Percentiles rank a stretch among this genome's conserved stretches.
These are phyloP conservation scores for Pluvianellus socialis DNA, from an alignment of 2,113 vertebrate species.

Conservation along the genomic window DNA sequence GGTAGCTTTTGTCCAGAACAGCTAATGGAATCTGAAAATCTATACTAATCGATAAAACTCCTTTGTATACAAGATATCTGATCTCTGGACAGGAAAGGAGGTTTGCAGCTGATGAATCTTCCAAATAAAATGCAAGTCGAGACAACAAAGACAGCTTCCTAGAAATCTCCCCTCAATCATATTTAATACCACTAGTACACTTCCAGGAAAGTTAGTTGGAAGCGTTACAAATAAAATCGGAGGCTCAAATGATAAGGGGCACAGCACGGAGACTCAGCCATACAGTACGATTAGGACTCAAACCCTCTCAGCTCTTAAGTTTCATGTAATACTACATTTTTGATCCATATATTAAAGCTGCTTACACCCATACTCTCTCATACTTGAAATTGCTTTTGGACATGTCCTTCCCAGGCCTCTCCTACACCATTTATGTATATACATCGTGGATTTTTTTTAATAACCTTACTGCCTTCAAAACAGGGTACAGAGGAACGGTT, in stretches of 20 bases:
- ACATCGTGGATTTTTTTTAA: neutral
- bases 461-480: neutral
- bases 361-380: neutral
- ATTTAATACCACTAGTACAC: neutral
- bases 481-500: neutral
- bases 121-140: neutral
- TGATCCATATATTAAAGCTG: neutral
- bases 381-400: neutral
- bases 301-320: neutral
- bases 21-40: neutral
- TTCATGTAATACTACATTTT: neutral
- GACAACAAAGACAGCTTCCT: neutral
- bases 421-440: neutral
- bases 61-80: neutral
- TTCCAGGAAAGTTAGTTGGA: neutral
- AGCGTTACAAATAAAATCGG: neutral
- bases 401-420: neutral
- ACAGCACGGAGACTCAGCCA: neutral
- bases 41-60: neutral
- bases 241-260: neutral
- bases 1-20: neutral
- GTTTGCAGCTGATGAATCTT: neutral
- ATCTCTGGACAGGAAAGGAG: neutral
- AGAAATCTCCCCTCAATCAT: neutral
- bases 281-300: neutral